Percentiles rank a stretch among this genome's conserved stretches.
These are phyloP conservation scores for Larimichthys crocea DNA, from an alignment of 2,113 vertebrate species.

Conservation along the genomic window DNA sequence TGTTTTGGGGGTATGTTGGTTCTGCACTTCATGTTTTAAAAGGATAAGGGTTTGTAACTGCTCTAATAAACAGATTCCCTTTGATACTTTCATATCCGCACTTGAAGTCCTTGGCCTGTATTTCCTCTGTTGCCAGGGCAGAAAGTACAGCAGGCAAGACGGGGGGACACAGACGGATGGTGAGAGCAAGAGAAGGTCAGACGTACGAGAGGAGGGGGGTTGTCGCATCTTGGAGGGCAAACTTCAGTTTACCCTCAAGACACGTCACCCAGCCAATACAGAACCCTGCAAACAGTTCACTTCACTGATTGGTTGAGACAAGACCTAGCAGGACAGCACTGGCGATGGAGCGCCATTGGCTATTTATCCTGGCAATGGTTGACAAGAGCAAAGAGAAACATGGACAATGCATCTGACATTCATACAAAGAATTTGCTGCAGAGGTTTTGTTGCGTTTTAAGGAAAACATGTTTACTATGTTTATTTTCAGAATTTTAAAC, in stretches of 20 bases:
- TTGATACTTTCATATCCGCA: not conserved
- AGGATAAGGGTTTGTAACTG: not conserved
- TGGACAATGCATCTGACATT: slow-evolving; percentile 37
- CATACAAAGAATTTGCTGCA: slow-evolving; percentile 1
- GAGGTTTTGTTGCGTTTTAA: not conserved
- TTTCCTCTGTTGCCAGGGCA: slow-evolving; percentile 51
- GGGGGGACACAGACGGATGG: slow-evolving; percentile 40
- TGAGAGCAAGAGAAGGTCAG: slow-evolving; percentile 62
- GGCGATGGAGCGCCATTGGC: slow-evolving; percentile 39
- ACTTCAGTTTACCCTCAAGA: slow-evolving; percentile 59
- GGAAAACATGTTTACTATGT: not conserved
- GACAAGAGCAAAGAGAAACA: slow-evolving; percentile 50
- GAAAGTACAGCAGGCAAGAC: slow-evolving; percentile 37
- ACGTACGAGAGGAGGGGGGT: slow-evolving; percentile 20
- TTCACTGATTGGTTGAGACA: slow-evolving; percentile 58
- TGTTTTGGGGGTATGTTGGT: not conserved
- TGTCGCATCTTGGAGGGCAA: slow-evolving; percentile 48
- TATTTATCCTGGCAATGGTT: slow-evolving; percentile 53
- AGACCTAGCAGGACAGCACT: slow-evolving; percentile 21
- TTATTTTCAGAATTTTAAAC: not conserved
- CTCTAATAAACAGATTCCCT: not conserved
- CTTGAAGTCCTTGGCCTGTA: slow-evolving; percentile 27
- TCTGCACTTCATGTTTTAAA: not conserved
- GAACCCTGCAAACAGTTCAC: slow-evolving; percentile 23
- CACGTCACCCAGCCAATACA: slow-evolving; percentile 40